Evolutionary conservation across 2,113 vertebrate species (phyloP), one percentile per base, ranked within the genome.

Genomic region (Periophthalmodon schlosseri): DNA sequence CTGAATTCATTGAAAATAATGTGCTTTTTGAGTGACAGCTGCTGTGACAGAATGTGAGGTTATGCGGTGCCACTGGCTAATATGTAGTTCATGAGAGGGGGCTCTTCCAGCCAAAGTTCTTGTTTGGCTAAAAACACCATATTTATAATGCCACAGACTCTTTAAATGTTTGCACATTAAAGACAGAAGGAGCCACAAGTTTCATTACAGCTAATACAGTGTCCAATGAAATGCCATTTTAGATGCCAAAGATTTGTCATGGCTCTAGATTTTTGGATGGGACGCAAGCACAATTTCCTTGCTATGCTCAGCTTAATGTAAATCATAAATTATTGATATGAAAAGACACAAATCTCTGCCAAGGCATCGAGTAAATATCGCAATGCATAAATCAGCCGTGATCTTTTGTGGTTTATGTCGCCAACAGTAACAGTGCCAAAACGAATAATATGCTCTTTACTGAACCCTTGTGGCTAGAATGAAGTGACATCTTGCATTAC

Each of bases 41-140:
- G 63, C 63, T 65, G 63, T 65, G 63, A 65, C 34, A 20, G 63
- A 65, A 16, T 39, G 63, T 15, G 60, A 65, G 63, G 63, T 65
- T 65, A 12, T 65, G 63, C 20, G 34, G n/a, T 36, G 33, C 63
- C 63, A 65, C 20, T 36, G 63, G 63, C 33, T 65, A 65, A 20
- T 39, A 34, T 18, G 12, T 9, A 65, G 16, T 39, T 44, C 9
- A 65, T 12, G 61, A 36, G 33, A 11, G 33, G 4, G 61, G 15
- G 13, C 13, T 1, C 1, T 65, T 65, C 20, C 20, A 34, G 34
- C 34, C 61, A 39, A 33, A 63, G 60, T 33, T 63, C 33, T 16
- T 63, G 60, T 33, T 63, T 63, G 60, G 60, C 24, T 63, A 18
- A 63, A 63, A 63, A 63, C 14, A 63, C 60, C 23, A 18, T 16